Conservation (phyloP, 1,140 invertebrate species). For the Drosophila cardini region DNA sequence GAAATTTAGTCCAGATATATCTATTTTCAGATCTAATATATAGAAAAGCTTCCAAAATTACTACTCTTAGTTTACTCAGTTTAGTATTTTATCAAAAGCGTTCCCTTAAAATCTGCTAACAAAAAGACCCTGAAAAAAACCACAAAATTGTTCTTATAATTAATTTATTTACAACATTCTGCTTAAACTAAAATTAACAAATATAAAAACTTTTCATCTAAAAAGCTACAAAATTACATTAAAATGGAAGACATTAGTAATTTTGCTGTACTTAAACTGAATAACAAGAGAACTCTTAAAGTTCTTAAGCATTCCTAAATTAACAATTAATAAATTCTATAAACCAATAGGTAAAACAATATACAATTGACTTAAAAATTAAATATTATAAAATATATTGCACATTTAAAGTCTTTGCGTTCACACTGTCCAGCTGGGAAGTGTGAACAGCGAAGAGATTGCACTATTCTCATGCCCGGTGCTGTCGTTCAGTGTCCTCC, state of each 20-base stretch:
- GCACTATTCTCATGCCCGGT: slow-evolving; percentile 69
- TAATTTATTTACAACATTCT: slow-evolving; percentile 50
- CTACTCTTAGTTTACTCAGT: too few species aligned
- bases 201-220: slow-evolving; percentile 23
- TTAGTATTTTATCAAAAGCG: too few species aligned
- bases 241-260: slow-evolving; percentile 62
- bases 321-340: not conserved
- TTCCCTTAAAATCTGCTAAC: too few species aligned
- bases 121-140: too few species aligned
- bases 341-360: slow-evolving; percentile 24
- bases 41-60: too few species aligned
- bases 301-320: not conserved
- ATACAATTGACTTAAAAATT: slow-evolving; percentile 31
- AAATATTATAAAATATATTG: slow-evolving; percentile 44
- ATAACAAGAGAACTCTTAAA: not conserved
- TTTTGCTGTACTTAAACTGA: slow-evolving; percentile 45
- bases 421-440: slow-evolving; percentile 5
- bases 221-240: slow-evolving; percentile 1
- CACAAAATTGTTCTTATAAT: slow-evolving; percentile 28
- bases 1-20: too few species aligned
- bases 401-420: slow-evolving; percentile 47
- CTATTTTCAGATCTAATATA: too few species aligned
- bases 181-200: slow-evolving; percentile 37
- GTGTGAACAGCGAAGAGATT: slow-evolving; percentile 50
- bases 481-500: slow-evolving; percentile 37